These are phyloP conservation scores for Trypoxylon attenuatum DNA, from an alignment of 2,888 invertebrate genomes.

Conservation along the genomic window DNA sequence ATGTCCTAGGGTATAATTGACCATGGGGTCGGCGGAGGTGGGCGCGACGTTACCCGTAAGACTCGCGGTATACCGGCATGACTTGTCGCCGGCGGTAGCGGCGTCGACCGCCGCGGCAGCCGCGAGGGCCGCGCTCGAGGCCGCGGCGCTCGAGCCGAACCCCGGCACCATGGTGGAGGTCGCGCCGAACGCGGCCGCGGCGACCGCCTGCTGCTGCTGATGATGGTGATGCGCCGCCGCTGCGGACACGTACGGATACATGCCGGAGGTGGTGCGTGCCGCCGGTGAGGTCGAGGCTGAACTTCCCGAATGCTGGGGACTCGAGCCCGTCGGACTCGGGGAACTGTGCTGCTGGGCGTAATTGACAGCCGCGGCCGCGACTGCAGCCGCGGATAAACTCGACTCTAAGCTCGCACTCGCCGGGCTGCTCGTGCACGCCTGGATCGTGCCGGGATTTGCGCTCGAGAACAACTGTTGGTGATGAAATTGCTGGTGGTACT, in stretches of 20 bases:
- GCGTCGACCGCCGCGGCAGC: conserved; percentile 82
- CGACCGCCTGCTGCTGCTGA: conserved; percentile 82
- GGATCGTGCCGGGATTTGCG: conserved; percentile 84
- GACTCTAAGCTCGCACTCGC: conserved; percentile 82
- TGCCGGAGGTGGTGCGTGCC: conserved; percentile 81
- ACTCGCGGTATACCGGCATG: conserved; percentile 86
- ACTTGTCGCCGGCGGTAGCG: conserved; percentile 84
- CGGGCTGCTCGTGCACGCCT: conserved; percentile 79
- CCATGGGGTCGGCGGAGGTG: conserved; percentile 83
- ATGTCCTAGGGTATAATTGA: conserved; percentile 87
- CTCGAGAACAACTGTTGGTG: conserved; percentile 81
- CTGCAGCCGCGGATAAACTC: conserved; percentile 78
- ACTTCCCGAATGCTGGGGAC: conserved; percentile 82
- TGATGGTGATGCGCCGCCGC: conserved; percentile 81
- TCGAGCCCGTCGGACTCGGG: conserved; percentile 82
- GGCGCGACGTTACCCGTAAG: conserved; percentile 79
- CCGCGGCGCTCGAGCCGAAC: conserved; percentile 77
- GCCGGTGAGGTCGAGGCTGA: conserved; percentile 81
- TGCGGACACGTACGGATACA: conserved; percentile 94
- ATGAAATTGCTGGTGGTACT: conserved; percentile 90
- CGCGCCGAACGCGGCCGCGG: conserved; percentile 81
- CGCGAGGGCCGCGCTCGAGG: conserved; percentile 77
- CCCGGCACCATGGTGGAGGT: conserved; percentile 80
- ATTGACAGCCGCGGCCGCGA: conserved; percentile 87
- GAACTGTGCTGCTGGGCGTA: conserved; percentile 77